phyloP scores from a whole-genome alignment of 2,888 invertebrate genomes.

The Dasypolia templi region DNA sequence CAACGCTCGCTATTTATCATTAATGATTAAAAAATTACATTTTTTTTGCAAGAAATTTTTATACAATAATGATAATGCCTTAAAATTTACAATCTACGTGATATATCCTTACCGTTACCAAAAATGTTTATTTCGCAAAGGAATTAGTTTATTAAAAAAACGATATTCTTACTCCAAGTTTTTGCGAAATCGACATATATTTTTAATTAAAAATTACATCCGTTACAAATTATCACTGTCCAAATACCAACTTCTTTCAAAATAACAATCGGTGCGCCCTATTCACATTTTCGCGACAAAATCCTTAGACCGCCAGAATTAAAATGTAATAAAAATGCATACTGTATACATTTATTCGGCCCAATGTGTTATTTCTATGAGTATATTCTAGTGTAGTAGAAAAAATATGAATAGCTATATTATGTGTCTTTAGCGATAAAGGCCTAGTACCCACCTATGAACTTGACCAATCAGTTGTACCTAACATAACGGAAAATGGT shows the following conservation, averaged over 20 bases:
- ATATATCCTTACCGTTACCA: slow-evolving; percentile 58
- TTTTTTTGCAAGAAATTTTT: slow-evolving; percentile 59
- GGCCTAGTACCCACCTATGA: slow-evolving; percentile 51
- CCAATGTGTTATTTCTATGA: slow-evolving; percentile 55
- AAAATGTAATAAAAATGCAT: slow-evolving; percentile 32
- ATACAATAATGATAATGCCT: slow-evolving; percentile 63
- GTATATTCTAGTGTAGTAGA: slow-evolving; percentile 62
- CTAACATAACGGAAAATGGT: slow-evolving; percentile 8
- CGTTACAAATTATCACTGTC: slow-evolving; percentile 38
- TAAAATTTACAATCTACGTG: slow-evolving; percentile 67
- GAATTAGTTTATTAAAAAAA: slow-evolving; percentile 12
- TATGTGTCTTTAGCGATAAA: slow-evolving; percentile 54
- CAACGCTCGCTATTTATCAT: slow-evolving; percentile 54
- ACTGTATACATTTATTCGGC: slow-evolving; percentile 49
- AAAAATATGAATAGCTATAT: slow-evolving; percentile 59
- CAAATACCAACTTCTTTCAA: slow-evolving; percentile 57
- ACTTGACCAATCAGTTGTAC: slow-evolving; percentile 27
- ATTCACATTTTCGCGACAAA: slow-evolving; percentile 23
- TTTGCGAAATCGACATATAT: slow-evolving; percentile 51
- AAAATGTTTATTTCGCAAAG: slow-evolving; percentile 54
- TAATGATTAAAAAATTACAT: slow-evolving; percentile 60
- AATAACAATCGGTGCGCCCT: slow-evolving; percentile 58
- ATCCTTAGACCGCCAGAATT: slow-evolving; percentile 37
- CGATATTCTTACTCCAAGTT: not conserved
- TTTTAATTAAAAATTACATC: slow-evolving; percentile 26